Evolutionary conservation across 2,888 invertebrate species (phyloP).

Genomic region (Rhorus exstirpatorius): DNA sequence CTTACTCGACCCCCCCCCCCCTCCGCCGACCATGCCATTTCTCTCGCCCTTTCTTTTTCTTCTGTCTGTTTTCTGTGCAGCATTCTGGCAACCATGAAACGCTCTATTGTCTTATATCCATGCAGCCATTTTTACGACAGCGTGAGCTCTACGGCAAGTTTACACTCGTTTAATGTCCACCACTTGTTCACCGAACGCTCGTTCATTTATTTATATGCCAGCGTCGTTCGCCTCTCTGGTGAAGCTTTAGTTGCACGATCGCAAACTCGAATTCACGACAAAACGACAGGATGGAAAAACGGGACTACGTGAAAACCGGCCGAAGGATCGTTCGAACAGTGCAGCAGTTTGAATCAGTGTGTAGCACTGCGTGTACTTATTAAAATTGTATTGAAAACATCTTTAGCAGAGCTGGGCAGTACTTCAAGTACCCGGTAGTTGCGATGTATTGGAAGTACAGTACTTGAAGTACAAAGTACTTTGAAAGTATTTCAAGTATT

Average conservation of each 20-base stretch:
- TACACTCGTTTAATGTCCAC: conserved; percentile 80
- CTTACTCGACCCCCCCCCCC: too few species aligned
- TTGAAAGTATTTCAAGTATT: too few species aligned
- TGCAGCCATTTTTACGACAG: conserved; percentile 82
- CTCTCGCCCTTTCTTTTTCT: conserved; percentile 10
- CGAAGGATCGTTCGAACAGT: conserved; percentile 3
- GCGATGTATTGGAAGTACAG: too few species aligned
- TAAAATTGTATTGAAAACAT: too few species aligned
- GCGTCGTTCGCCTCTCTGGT: neutral
- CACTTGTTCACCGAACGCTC: conserved; percentile 74
- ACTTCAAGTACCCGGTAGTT: too few species aligned
- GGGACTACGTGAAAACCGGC: conserved; percentile 14
- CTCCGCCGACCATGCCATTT: too few species aligned
- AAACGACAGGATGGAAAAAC: conserved; percentile 11
- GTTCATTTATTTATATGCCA: conserved; percentile 77
- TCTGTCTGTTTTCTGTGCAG: conserved; percentile 34
- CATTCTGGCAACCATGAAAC: conserved; percentile 59
- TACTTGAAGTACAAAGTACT: too few species aligned
- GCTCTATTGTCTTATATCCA: conserved; percentile 83
- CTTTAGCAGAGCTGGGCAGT: too few species aligned
- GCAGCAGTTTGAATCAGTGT: too few species aligned
- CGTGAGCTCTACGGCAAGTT: conserved; percentile 76
- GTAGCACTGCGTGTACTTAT: too few species aligned
- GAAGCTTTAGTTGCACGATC: conserved; percentile 21
- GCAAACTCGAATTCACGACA: conserved; percentile 20